Evolutionary conservation across 2,888 invertebrate species (phyloP).

Genomic region (Anodontia alba): DNA sequence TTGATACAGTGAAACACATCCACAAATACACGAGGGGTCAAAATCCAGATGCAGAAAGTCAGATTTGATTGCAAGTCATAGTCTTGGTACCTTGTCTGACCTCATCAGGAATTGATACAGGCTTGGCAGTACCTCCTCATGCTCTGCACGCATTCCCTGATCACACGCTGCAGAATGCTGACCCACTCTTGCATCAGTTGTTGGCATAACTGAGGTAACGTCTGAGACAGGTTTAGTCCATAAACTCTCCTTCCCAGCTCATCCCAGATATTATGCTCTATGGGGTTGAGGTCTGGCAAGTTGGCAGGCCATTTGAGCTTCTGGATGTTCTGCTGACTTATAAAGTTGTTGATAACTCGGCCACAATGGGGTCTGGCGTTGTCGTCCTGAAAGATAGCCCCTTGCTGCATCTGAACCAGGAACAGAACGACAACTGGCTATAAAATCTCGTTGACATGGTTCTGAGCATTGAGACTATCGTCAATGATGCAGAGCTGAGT

Average conservation of each 20-base stretch:
- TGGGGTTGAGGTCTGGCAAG: slow-evolving; percentile 1
- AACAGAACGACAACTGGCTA: neutral
- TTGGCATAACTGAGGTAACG: slow-evolving; percentile 1
- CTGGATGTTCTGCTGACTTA: neutral
- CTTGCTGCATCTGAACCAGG: neutral
- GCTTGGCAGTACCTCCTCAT: neutral
- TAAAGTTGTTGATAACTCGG: slow-evolving; percentile 19
- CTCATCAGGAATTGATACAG: neutral
- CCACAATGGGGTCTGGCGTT: slow-evolving; percentile 16
- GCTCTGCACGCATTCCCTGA: slow-evolving; percentile 1
- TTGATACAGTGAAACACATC: neutral
- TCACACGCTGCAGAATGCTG: slow-evolving; percentile 2
- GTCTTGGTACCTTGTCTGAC: neutral
- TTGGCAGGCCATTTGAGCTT: slow-evolving; percentile 1
- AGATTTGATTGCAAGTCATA: neutral
- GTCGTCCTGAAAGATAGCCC: slow-evolving; percentile 8
- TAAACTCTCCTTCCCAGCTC: slow-evolving; percentile 8
- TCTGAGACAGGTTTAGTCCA: neutral
- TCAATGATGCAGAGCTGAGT: slow-evolving; percentile 15
- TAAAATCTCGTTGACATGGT: neutral
- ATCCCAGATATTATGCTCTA: neutral
- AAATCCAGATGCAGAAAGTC: neutral
- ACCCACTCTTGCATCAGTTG: neutral
- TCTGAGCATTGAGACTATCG: neutral
- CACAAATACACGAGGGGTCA: neutral